Base-by-base conservation (phyloP, 37 sponge, comb jelly and placozoan genomes). In the Diacarnus erythraeanus region DNA sequence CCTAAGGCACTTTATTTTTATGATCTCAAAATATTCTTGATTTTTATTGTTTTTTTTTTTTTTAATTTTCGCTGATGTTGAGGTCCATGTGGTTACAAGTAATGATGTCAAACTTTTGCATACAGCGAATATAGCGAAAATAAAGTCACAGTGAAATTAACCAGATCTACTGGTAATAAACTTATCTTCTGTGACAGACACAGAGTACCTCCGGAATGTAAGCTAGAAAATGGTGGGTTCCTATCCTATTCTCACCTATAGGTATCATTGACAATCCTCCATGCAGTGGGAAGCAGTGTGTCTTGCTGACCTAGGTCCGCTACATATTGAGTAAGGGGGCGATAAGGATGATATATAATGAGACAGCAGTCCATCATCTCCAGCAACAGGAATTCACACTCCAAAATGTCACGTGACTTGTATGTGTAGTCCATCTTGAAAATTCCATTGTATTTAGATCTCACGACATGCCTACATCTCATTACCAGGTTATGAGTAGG, bases 351-450 rank as follows among this genome's bases (percentile, higher is more conserved):
- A 76, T 85, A 95, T 21, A 95, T 92, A 4, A 98, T 95, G 38
- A 98, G 82, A 80, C 96, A 98, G 58, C 98, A 98, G 76, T 98
- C 98, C 85, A 95, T 69, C 89, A 96, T 89, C 64, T 98, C 99
- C 57, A 98, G 86, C 29, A 98, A 88, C 2, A 92, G 87, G 59
- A 98, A 98, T 75, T 98, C 99, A 70, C 99, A 98, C 77, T 98
- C 99, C 57, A 89, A 58, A 22, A 98, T 87, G 65, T 92, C 78
- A 0, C 38, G 30, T 1, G 81, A 43, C 58, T 67, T 79, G 85
- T 88, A 91, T 2, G 90, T 83, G 25, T 76, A 86, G 12, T 95
- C 96, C 21, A 69, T 71, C 17, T 76, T 84, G 72, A 89, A 81
- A 30, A 86, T 77, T 42, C 71, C 40, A 23, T 42, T 22, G 75